Evolutionary conservation across 1,140 invertebrate genomes (phyloP), one percentile per base, ranked within the genome.

Genomic region (Drosophila obscura): DNA sequence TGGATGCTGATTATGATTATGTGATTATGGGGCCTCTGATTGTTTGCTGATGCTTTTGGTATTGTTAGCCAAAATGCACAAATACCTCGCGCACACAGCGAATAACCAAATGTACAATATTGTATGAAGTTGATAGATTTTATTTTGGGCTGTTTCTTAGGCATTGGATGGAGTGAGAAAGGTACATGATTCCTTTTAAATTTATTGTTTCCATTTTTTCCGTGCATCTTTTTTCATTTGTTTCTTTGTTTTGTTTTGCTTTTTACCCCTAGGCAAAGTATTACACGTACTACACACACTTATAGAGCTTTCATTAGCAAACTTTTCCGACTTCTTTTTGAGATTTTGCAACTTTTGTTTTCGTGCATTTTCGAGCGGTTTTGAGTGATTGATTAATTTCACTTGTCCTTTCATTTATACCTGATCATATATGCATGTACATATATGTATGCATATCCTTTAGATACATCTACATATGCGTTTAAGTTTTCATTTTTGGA

Each of bases 121-220:
- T 68, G n/a, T 49, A 24, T 31, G 0, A 13, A 35, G 19, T 8
- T 31, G 11, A 61, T 28, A 9, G 1, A 13, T 16, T 16, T 44
- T 31, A 22, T 19, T 16, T 39, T 28, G 15, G 15, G 7, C 19
- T 19, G 19, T 19, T 19, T 45, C 16, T 39, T 31, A 52, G 35
- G 26, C 48, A 6, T 62, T 43, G 28, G 24, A 48, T 51, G 13
- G 39, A 26, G 24, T 13, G 69, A 28, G 55, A 75, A 63, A 83
- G 80, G 80, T 83, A 83, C 80, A 84, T 66, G 80, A 62, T 83
- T 83, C 51, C 80, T 75, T 83, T 59, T 80, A 35, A 49, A 45
- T 44, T 80, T 76, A 66, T 62, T 63, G 72, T 80, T 72, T 52
- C 39, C 43, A 56, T 66, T 43, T 44, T 44, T 43, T 52, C 7